Conservation (phyloP, 2,113 vertebrate genomes). For the Halcyon malimbica region DNA sequence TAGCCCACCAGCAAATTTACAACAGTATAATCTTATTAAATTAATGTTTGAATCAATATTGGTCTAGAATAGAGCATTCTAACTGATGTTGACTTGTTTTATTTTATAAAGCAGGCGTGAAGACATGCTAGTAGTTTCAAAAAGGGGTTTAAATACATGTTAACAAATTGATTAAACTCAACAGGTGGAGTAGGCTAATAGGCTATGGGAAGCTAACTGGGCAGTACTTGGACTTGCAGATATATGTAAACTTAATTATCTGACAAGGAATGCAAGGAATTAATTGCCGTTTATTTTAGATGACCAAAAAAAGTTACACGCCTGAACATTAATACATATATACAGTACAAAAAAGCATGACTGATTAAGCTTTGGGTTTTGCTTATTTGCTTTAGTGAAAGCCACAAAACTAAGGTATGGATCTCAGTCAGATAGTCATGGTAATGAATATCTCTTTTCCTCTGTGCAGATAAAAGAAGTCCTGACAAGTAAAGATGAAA, state of each 20-base stretch:
- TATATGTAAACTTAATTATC: not conserved
- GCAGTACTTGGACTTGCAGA: not conserved
- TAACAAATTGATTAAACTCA: not conserved
- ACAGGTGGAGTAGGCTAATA: not conserved
- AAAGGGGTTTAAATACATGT: not conserved
- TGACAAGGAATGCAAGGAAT: not conserved
- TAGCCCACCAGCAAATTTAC: not conserved
- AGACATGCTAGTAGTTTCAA: not conserved
- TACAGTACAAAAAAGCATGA: not conserved
- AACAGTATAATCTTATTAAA: not conserved
- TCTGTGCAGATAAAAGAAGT: not conserved
- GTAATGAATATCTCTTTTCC: not conserved
- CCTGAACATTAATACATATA: fast-evolving
- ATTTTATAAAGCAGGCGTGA: not conserved
- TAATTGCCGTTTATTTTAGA: not conserved
- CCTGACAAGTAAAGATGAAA: not conserved
- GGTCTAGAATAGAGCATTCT: not conserved
- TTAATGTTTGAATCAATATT: not conserved
- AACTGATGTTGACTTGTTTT: not conserved
- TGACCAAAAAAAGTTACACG: not conserved
- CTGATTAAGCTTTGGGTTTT: not conserved
- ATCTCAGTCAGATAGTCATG: not conserved
- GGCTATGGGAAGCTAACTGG: not conserved
- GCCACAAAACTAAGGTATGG: not conserved
- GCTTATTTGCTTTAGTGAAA: not conserved